Conservation (phyloP, 2,113 vertebrate species). For the sheep (Ovis aries) region ARS-UI_Ramb_v3.0 NC_056055.1:160633001-160633500, state of each 20-base stretch:
- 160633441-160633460: neutral
- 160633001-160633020: neutral
- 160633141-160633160: neutral
- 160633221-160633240: neutral
- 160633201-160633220: neutral
- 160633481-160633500: rapidly evolving
- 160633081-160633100: neutral
- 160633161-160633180: neutral
- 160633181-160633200: neutral
- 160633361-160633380: neutral
- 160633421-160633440: neutral
- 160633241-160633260: neutral
- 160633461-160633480: neutral
- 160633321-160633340: neutral
- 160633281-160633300: neutral
- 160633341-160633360: neutral
- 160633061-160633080: neutral
- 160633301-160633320: neutral
- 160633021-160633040: neutral
- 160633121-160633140: neutral
- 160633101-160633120: neutral
- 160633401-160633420: neutral
- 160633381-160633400: neutral
- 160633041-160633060: neutral
- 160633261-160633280: neutral